Evolutionary conservation across 2,888 invertebrate genomes (phyloP), one percentile per base, ranked within the genome.

Genomic region (Melanophora roralis): DNA sequence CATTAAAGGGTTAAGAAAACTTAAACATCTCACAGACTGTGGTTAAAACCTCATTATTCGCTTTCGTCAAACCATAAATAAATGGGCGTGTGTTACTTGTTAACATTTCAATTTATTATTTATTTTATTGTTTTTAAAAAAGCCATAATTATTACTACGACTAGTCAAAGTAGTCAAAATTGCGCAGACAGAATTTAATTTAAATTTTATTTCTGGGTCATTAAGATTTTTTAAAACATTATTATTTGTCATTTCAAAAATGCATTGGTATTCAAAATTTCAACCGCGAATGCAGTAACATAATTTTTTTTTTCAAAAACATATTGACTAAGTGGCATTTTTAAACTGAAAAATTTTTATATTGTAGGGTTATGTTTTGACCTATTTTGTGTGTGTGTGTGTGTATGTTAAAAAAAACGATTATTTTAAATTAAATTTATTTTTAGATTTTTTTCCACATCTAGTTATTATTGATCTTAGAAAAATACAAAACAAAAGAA

Each of bases 51-150:
- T 14, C 2, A 64, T 36, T 8, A 2, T 11, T 6, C 27, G 23
- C n/a, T 49, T 49, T 49, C 12, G 0, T 21, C n/a, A 51, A 3
- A 8, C 8, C 23, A 21, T 3, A 14, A 11, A n/a, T n/a, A 6
- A 68, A 34, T 55, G 34, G 45, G 55, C 67, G 67, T 68, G 67
- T 34, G 3, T 27, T n/a, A 11, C 19, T 21, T 43, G 40, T 51
- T 51, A 67, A 32, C 32, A 53, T 67, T 67, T 27, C 43, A 11
- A 43, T 55, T 43, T 32, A 53, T 67, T 53, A 1, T 1, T n/a
- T 53, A 32, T 43, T 34, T 0, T 19, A 34, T 16, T 14, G 38
- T 65, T 40, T 11, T 40, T 23, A 14, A 16, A 19, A 12, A 62
- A 62, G 34, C 34, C 45, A 16, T 19, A 49, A 49, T 5, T 6